phyloP scores from a whole-genome alignment of 2,888 invertebrate species.

The Cerceris rybyensis region DNA sequence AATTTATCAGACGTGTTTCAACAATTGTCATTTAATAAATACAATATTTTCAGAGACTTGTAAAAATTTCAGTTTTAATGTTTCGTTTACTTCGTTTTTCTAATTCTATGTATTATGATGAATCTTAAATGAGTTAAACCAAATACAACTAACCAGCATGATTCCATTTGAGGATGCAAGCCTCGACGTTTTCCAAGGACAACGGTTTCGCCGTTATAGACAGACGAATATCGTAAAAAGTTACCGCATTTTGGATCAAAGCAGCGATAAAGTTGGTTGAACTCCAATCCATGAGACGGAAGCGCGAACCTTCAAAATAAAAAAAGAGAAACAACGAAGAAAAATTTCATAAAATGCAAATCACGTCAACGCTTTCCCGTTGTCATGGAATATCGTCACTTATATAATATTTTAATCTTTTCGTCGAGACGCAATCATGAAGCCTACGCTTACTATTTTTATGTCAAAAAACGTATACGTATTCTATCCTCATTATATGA shows the following conservation, averaged over 20 bases:
- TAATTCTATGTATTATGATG: neutral
- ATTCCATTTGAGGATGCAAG: constrained; percentile 69
- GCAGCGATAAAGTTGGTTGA: constrained; percentile 62
- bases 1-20: too few relatives aligned
- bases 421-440: too few relatives aligned
- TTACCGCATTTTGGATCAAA: constrained; percentile 27
- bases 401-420: too few relatives aligned
- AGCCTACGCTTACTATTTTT: too few relatives aligned
- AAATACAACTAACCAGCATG: constrained; percentile 50
- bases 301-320: neutral
- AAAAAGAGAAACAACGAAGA: neutral
- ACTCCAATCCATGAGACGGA: constrained; percentile 71
- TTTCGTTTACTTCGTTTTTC: too few relatives aligned
- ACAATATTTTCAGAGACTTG: too few relatives aligned
- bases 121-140: neutral
- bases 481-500: too few relatives aligned
- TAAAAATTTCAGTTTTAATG: too few relatives aligned
- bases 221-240: constrained; percentile 46
- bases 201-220: neutral
- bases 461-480: too few relatives aligned
- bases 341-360: neutral
- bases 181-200: constrained; percentile 8
- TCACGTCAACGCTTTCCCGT: too few relatives aligned
- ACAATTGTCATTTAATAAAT: too few relatives aligned
- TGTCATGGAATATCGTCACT: too few relatives aligned